Percentiles rank a stretch among this genome's conserved stretches.
These are phyloP conservation scores for Phyllotreta cruciferae DNA, from an alignment of 2,888 invertebrate genomes.

Conservation along the genomic window DNA sequence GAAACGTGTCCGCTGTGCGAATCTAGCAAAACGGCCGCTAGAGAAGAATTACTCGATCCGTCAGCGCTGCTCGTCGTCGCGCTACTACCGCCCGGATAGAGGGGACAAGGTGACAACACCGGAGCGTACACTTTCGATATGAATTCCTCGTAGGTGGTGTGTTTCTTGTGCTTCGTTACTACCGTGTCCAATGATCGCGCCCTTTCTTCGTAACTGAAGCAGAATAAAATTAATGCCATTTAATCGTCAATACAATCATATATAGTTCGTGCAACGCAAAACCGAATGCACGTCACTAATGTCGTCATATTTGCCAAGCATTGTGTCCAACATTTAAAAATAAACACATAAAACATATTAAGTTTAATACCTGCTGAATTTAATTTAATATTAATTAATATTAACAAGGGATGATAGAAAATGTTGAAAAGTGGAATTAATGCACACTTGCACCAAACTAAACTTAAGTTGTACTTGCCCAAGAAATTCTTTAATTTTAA, in stretches of 20 bases:
- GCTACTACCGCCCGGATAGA: constrained; percentile 49
- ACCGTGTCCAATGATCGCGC: constrained; percentile 85
- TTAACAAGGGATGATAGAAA: no score
- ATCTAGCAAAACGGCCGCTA: constrained; percentile 66
- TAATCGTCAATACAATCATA: not conserved
- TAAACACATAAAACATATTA: no score
- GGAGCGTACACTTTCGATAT: constrained; percentile 76
- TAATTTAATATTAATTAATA: no score
- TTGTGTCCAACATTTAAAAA: no score
- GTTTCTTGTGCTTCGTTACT: constrained; percentile 83
- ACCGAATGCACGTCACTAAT: no score
- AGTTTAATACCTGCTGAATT: not conserved
- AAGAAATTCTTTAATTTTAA: no score
- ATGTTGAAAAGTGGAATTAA: no score
- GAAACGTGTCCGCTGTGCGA: constrained; percentile 60
- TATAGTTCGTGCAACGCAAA: constrained; percentile 8
- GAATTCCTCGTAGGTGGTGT: constrained; percentile 91
- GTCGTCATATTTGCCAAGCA: no score
- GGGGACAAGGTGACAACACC: constrained; percentile 65
- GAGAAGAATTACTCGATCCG: constrained; percentile 58
- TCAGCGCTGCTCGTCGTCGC: constrained; percentile 49
- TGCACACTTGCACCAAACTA: no score
- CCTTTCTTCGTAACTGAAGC: constrained; percentile 86
- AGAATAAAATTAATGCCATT: constrained; percentile 26
- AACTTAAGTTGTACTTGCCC: no score